These are phyloP conservation scores for Parus major DNA, from an alignment of 2,113 vertebrate species.

Conservation along the genomic window DNA sequence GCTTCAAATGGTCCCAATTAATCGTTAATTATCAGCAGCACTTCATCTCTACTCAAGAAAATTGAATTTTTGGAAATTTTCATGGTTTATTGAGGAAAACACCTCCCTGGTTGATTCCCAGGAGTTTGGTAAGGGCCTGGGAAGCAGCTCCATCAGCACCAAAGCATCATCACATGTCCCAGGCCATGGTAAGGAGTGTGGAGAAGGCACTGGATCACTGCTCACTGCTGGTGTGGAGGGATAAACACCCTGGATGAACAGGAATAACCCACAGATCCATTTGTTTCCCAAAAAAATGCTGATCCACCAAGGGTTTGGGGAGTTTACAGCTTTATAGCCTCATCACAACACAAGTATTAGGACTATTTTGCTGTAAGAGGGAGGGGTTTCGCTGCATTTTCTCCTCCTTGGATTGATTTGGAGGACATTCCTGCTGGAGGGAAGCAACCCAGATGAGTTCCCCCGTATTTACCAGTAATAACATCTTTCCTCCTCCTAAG, in stretches of 20 bases:
- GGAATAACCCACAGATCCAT: not conserved
- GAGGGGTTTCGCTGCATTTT: not conserved
- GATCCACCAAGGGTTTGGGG: not conserved
- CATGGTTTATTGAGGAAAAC: not conserved
- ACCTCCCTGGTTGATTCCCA: not conserved
- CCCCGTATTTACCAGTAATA: not conserved
- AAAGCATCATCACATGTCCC: accelerated
- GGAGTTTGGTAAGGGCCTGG: not conserved
- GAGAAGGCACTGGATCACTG: accelerated
- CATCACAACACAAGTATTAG: accelerated
- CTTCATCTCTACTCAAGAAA: not conserved
- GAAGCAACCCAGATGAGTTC: not conserved
- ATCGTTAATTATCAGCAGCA: not conserved
- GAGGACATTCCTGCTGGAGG: not conserved
- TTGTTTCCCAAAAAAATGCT: not conserved
- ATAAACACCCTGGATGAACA: not conserved
- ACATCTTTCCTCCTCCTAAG: not conserved
- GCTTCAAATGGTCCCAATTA: not conserved
- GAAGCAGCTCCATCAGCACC: not conserved
- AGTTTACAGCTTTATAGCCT: not conserved
- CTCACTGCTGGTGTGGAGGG: accelerated
- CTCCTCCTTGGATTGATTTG: not conserved
- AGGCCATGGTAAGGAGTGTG: accelerated
- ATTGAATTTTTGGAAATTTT: not conserved
- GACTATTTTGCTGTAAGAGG: not conserved